These are phyloP conservation scores for Cyphomyrus plagiostoma DNA, from an alignment of 2,113 vertebrate species.

Conservation along the genomic window DNA sequence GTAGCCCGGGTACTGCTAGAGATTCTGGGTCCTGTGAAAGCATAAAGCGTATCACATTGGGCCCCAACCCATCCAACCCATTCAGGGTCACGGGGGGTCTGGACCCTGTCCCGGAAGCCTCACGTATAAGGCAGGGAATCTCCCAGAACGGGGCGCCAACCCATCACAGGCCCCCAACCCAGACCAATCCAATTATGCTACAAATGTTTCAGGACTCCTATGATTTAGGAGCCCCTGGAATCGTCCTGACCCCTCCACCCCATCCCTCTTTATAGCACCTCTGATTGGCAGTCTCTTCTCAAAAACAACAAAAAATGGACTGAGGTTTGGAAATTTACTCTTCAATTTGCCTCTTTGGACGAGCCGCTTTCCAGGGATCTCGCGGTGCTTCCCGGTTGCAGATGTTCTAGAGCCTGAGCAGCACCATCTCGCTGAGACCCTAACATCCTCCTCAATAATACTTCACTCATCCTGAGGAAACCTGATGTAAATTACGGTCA, in stretches of 20 bases:
- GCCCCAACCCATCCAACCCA: neutral
- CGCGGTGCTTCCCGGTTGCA: neutral
- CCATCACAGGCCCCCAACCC: neutral
- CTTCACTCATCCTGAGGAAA: neutral
- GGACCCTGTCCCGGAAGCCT: neutral
- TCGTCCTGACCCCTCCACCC: neutral
- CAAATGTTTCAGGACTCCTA: neutral
- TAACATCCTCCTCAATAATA: neutral
- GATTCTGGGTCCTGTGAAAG: neutral
- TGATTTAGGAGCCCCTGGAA: neutral
- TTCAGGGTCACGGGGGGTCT: neutral
- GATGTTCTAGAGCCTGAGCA: neutral
- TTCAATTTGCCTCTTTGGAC: neutral
- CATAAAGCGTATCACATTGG: neutral
- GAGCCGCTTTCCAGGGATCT: neutral
- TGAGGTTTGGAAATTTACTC: neutral
- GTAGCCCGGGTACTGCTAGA: neutral
- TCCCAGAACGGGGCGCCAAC: neutral
- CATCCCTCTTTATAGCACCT: neutral
- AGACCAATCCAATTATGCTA: neutral
- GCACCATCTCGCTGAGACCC: neutral
- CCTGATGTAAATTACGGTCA: neutral
- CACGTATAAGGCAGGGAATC: neutral
- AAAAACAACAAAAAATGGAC: neutral
- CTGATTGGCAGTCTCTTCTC: neutral